These are phyloP conservation scores for Scaptomyza tumidula DNA, from an alignment of 2,888 invertebrate genomes.

Conservation along the genomic window DNA sequence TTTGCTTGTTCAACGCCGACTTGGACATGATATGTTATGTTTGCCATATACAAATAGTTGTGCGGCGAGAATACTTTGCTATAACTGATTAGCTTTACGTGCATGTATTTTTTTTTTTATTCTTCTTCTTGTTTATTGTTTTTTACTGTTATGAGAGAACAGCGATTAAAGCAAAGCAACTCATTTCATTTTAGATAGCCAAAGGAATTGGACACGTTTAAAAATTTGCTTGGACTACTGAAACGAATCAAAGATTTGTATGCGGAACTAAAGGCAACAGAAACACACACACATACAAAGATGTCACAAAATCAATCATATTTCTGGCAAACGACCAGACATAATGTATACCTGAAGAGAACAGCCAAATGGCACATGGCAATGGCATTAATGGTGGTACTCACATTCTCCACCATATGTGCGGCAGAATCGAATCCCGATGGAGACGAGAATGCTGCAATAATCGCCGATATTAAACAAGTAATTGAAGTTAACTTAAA, in stretches of 20 bases:
- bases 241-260: slow-evolving; percentile 22
- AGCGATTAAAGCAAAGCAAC: slow-evolving; percentile 28
- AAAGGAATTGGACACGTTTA: slow-evolving; percentile 52
- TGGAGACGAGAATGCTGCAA: slow-evolving; percentile 64
- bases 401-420: slow-evolving; percentile 82
- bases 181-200: slow-evolving; percentile 64
- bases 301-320: slow-evolving; percentile 84
- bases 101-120: slow-evolving; percentile 13
- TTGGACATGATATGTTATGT: slow-evolving; percentile 39
- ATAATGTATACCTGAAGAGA: slow-evolving; percentile 83
- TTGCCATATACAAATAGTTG: slow-evolving; percentile 67
- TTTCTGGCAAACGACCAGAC: slow-evolving; percentile 84
- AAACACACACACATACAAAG: slow-evolving; percentile 45
- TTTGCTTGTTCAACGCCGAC: slow-evolving; percentile 53
- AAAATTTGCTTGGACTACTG: slow-evolving; percentile 2
- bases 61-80: slow-evolving; percentile 44
- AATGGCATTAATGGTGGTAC: slow-evolving; percentile 80
- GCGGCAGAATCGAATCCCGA: slow-evolving; percentile 77
- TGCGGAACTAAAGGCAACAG: slow-evolving; percentile 27
- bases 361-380: slow-evolving; percentile 82
- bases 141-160: slow-evolving; percentile 16
- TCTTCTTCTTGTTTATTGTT: background rate
- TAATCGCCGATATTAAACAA: slow-evolving; percentile 64
- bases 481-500: slow-evolving; percentile 45
- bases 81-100: slow-evolving; percentile 52